Base-by-base conservation (phyloP, 2,113 vertebrate genomes). In the Boleophthalmus pectinirostris region DNA sequence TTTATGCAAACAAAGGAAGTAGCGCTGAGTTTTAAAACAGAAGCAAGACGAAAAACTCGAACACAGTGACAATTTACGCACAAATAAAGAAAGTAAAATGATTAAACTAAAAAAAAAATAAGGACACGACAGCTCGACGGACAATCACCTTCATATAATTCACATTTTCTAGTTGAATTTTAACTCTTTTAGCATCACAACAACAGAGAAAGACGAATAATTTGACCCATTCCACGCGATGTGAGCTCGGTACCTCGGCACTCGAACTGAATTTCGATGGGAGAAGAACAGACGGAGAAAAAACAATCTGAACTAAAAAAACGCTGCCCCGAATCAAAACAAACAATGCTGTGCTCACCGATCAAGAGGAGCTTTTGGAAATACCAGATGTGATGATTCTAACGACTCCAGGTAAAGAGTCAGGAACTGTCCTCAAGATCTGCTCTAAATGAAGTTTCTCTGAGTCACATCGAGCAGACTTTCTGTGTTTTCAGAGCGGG, bases 391-490 rank as follows among this genome's bases (percentile, higher is more conserved):
- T 10, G 9, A 10, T 9, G 38, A 43, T 43, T 43, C 1, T 43
- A 43, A 43, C 9, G 10, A 43, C 38, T 10, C 1, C 38, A 43
- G 38, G 38, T 43, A 56, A 49, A 65, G 25, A 68, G 47, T 29
- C 14, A 24, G 16, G 16, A 74, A 35, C 29, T 29, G 2, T 4
- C 29, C 29, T 29, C 29, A 29, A 45, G 64, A 18, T 35, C 67
- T 70, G 47, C 56, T 56, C 29, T 63, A 45, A 65, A 46, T 63
- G n/a, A 18, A 73, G 33, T 70, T 75, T 33, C 63, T 75, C 64
- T 80, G 14, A 8, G 15, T 70, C 65, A 70, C 25, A 70, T 35
- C 64, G 23, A 67, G 24, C 70, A n/a, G 76, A 69, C 67, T 74
- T 65, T 12, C 24, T 61, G 35, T 66, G 11, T 78, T 75, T 82